A percentile compares a stretch with the other conserved stretches of the same genome.
These are phyloP conservation scores for Zelleria hepariella DNA, from an alignment of 2,888 invertebrate genomes.

Conservation along the genomic window DNA sequence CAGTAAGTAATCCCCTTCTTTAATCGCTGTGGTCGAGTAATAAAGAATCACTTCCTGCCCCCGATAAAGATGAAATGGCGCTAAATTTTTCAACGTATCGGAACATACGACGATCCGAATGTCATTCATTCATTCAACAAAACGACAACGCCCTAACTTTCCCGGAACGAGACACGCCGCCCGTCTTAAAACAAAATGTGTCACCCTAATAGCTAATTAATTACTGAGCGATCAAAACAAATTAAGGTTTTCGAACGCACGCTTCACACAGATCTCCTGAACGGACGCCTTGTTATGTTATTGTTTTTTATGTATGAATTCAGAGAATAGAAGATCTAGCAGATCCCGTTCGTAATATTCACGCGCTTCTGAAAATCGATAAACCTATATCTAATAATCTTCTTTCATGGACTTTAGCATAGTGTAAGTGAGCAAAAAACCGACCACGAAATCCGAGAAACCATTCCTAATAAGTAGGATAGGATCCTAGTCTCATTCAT, in stretches of 20 bases:
- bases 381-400: constrained; percentile 40
- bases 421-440: neutral
- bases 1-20: too few species aligned
- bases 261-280: constrained; percentile 13
- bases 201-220: constrained; percentile 17
- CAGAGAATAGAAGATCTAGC: constrained; percentile 23
- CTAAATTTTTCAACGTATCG: constrained; percentile 34
- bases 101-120: constrained; percentile 1
- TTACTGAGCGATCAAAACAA: constrained; percentile 19
- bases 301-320: too few species aligned
- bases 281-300: constrained; percentile 31
- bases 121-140: constrained; percentile 2
- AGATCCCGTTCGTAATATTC: constrained; percentile 16
- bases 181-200: neutral
- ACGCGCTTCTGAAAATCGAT: constrained; percentile 48
- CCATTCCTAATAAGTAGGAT: neutral
- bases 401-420: neutral
- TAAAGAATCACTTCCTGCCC: constrained; percentile 39
- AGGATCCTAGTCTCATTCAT: too few species aligned
- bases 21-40: constrained; percentile 31
- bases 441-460: neutral
- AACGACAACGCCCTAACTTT: constrained; percentile 16
- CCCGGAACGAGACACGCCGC: constrained; percentile 17
- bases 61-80: constrained; percentile 39
- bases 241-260: neutral